phyloP scores from a whole-genome alignment of 1,140 invertebrate species.

The Sycophaga agraensis region DNA sequence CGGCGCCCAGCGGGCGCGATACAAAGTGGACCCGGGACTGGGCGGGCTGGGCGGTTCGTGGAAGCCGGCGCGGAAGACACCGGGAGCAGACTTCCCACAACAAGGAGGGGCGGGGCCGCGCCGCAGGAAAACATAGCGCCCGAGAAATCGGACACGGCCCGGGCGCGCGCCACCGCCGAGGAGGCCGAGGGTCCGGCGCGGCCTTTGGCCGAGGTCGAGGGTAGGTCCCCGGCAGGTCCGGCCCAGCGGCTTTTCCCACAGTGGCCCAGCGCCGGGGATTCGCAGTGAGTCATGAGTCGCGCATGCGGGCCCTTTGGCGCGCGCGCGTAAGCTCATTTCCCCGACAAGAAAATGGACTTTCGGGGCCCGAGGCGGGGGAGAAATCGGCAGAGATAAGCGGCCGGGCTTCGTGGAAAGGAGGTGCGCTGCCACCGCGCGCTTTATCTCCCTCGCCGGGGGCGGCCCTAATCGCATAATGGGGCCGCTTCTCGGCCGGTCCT shows the following conservation, averaged over 20 bases:
- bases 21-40: too few species aligned
- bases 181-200: not conserved
- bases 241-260: not conserved
- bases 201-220: not conserved
- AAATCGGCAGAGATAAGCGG: conserved; percentile 25
- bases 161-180: not conserved
- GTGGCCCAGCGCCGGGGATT: not conserved
- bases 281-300: conserved; percentile 32
- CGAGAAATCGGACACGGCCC: not conserved
- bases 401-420: conserved; percentile 13
- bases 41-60: too few species aligned
- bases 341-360: conserved; percentile 32
- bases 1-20: too few species aligned
- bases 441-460: too few species aligned
- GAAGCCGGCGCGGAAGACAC: too few species aligned
- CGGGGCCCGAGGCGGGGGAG: not conserved
- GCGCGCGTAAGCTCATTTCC: conserved; percentile 31
- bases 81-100: too few species aligned
- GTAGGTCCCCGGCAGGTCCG: not conserved
- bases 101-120: too few species aligned
- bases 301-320: not conserved
- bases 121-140: too few species aligned
- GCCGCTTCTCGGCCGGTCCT: too few species aligned
- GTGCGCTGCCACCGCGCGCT: too few species aligned
- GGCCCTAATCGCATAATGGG: too few species aligned